Evolutionary conservation across 2,797 vertebrate genomes (phyloP), one percentile per base, ranked within the genome.

Genomic region (Schizothorax lantsangensis): DNA sequence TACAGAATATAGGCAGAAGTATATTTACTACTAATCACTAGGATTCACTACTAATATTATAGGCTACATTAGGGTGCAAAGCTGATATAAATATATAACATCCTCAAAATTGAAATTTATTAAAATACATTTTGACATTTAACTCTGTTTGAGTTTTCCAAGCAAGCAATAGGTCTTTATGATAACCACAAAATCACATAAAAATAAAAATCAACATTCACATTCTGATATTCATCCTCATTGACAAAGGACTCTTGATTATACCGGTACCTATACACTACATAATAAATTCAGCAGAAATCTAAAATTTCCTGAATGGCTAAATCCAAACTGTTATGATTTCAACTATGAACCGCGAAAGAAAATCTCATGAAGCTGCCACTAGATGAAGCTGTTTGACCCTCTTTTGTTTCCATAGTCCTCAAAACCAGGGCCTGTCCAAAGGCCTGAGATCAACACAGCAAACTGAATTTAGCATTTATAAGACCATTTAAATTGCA

Each of bases 311-410:
- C 23, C 38, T n/a, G 12, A 54, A 23, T 21, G 12, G 74, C 19
- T 54, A 23, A 36, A 52, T 11, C 0, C 0, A 19, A 57, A 43
- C 7, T 59, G 12, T 43, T 43, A 23, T n/a, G 12, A 11, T 33
- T 36, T 12, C 5, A 19, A 33, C n/a, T 74, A 33, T 21, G 5
- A 75, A 21, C 30, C 3, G 47, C 0, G 9, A 19, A 54, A 68
- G 64, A 23, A 43, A 62, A 17, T 26, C 12, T 79, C 23, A 17
- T 4, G 26, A 73, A 84, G 23, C 40, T 11, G 21, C 82, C 87
- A 85, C 83, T 77, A 81, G 87, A 69, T 75, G 77, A 26, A 75
- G 83, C 49, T 59, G 78, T 88, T 88, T 71, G 40, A 69, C 59
- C 33, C 26, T 45, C 19, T 81, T 79, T 64, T n/a, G 21, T 87